A percentile compares a stretch with the other conserved stretches of the same genome.
These are phyloP conservation scores for Canis aureus DNA, from an alignment of 2,113 vertebrate species.

Conservation along the genomic window DNA sequence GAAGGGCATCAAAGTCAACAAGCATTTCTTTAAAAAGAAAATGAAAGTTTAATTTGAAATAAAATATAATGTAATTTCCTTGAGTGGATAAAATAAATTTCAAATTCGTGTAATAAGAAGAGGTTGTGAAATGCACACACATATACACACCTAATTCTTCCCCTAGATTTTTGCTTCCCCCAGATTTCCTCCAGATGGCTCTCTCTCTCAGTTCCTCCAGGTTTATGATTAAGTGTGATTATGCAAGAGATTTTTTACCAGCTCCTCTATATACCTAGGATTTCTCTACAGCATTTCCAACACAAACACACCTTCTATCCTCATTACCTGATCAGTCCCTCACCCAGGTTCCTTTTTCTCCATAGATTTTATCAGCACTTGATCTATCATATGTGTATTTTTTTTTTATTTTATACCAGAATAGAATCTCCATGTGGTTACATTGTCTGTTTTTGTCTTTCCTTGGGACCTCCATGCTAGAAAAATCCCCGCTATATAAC, in stretches of 20 bases:
- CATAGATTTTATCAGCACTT: not conserved
- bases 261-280: not conserved
- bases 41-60: not conserved
- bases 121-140: not conserved
- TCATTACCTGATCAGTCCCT: not conserved
- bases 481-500: not conserved
- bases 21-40: not conserved
- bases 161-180: not conserved
- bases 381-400: not conserved
- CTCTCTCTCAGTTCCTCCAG: not conserved
- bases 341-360: not conserved
- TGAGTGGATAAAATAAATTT: not conserved
- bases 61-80: not conserved
- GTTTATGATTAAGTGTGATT: not conserved
- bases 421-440: not conserved
- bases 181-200: not conserved
- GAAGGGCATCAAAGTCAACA: not conserved
- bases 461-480: rapidly evolving
- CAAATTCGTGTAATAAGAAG: not conserved
- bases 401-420: not conserved
- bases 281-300: not conserved
- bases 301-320: not conserved
- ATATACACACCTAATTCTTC: not conserved
- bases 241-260: not conserved
- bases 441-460: not conserved